These are phyloP conservation scores for Leptopilina syphax DNA, from an alignment of 2,888 invertebrate genomes.

Conservation along the genomic window DNA sequence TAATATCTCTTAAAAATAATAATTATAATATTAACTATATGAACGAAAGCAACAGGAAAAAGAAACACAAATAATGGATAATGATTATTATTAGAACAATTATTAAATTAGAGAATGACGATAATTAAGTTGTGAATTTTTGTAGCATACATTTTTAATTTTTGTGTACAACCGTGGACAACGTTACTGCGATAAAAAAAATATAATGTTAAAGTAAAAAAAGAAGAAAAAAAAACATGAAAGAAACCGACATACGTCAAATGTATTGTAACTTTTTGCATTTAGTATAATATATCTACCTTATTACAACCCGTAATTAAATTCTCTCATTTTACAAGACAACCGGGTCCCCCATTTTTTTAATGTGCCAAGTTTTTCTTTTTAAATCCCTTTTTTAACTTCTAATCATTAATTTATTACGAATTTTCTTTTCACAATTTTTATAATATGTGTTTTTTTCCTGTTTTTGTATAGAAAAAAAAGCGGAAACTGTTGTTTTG, in stretches of 20 bases:
- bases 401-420: not conserved
- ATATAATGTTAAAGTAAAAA: constrained; percentile 57
- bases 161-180: constrained; percentile 68
- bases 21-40: constrained; percentile 54
- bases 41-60: constrained; percentile 51
- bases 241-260: constrained; percentile 66
- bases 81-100: constrained; percentile 65
- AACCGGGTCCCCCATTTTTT: not conserved
- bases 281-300: constrained; percentile 75
- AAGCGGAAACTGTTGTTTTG: too few species aligned
- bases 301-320: constrained; percentile 61
- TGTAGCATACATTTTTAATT: constrained; percentile 68
- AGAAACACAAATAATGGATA: constrained; percentile 49
- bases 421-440: too few species aligned
- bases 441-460: too few species aligned
- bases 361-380: not conserved
- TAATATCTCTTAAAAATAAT: constrained; percentile 51
- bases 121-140: constrained; percentile 70
- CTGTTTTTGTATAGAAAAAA: too few species aligned
- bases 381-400: not conserved
- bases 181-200: constrained; percentile 58
- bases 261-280: constrained; percentile 74
- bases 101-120: constrained; percentile 65
- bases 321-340: constrained; percentile 1
- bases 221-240: constrained; percentile 53